phyloP scores from a whole-genome alignment of 2,797 vertebrate genomes.

The Macropodus opercularis region DNA sequence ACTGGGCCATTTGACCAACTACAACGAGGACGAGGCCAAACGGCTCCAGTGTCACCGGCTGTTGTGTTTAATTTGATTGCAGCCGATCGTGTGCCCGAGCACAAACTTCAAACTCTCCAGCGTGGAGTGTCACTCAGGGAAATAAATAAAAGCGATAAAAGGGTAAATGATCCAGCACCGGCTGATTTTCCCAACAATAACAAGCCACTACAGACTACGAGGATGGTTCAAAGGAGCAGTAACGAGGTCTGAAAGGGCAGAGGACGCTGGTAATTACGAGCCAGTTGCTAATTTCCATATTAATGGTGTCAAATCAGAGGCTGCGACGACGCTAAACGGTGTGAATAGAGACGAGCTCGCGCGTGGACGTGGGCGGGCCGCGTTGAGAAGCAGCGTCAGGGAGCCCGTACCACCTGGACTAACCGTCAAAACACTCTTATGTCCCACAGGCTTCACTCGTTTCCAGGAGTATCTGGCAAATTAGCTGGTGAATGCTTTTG shows the following conservation, averaged over 20 bases:
- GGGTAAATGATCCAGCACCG: constrained; percentile 4
- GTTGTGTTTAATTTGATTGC: constrained; percentile 34
- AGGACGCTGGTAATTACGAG: constrained; percentile 28
- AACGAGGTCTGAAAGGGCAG: constrained; percentile 15
- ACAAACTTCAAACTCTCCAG: constrained; percentile 28
- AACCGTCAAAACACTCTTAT: constrained; percentile 68
- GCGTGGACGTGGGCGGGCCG: background rate
- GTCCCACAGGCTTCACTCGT: constrained; percentile 66
- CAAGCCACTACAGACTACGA: constrained; percentile 2
- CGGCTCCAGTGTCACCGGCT: constrained; percentile 4
- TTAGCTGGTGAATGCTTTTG: background rate
- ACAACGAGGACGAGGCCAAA: constrained; percentile 21
- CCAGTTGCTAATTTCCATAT: constrained; percentile 3
- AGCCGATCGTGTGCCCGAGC: constrained; percentile 3
- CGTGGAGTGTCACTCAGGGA: constrained; percentile 11
- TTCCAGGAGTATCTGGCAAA: constrained; percentile 74
- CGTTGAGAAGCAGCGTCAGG: constrained; percentile 70
- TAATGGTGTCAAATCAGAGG: constrained; percentile 12
- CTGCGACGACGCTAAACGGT: background rate
- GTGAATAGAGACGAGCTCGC: background rate
- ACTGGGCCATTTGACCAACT: constrained; percentile 36
- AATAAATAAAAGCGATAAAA: constrained; percentile 20
- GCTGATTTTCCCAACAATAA: constrained; percentile 23
- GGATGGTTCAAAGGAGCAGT: constrained; percentile 5
- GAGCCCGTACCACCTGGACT: constrained; percentile 77